These are phyloP conservation scores for Atopsyche davidsoni DNA, from an alignment of 1,140 invertebrate genomes.

Conservation along the genomic window DNA sequence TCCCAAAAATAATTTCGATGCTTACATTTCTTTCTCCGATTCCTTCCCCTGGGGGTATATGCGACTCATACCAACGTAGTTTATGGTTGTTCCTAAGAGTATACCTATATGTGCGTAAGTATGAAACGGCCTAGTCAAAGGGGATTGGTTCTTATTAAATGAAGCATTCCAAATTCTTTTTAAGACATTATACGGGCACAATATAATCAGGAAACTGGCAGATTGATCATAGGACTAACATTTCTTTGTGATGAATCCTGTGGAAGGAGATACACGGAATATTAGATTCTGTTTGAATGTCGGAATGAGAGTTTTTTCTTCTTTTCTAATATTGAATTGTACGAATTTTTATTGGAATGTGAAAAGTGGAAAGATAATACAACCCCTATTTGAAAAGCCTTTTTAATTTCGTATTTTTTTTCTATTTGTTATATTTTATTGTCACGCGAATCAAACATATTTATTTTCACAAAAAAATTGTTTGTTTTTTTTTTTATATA, in stretches of 20 bases:
- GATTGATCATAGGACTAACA: slow-evolving; percentile 15
- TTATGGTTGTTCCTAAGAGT: slow-evolving; percentile 1
- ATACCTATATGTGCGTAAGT: slow-evolving; percentile 11
- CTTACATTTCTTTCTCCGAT: slow-evolving; percentile 9
- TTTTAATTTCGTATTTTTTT: too few relatives aligned
- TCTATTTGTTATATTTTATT: not conserved
- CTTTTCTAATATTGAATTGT: not conserved
- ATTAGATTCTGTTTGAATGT: slow-evolving; percentile 6
- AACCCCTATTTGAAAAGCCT: too few relatives aligned
- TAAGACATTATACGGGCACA: slow-evolving; percentile 21
- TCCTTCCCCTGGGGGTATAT: too few relatives aligned
- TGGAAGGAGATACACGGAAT: slow-evolving; percentile 1
- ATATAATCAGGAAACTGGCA: slow-evolving; percentile 12
- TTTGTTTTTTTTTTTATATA: too few relatives aligned
- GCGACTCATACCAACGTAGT: slow-evolving; percentile 9
- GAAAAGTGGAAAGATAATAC: too few relatives aligned
- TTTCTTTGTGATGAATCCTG: slow-evolving; percentile 7
- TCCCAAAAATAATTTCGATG: too few relatives aligned
- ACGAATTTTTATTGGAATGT: not conserved
- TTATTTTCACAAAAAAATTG: not conserved
- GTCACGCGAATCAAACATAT: not conserved
- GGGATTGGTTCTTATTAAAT: slow-evolving; percentile 24
- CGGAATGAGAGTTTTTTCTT: not conserved
- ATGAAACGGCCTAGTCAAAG: slow-evolving; percentile 18
- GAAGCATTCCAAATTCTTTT: slow-evolving; percentile 24